Evolutionary conservation across 2,113 vertebrate genomes (phyloP).

Genomic region (Brachionichthys hirsutus): DNA sequence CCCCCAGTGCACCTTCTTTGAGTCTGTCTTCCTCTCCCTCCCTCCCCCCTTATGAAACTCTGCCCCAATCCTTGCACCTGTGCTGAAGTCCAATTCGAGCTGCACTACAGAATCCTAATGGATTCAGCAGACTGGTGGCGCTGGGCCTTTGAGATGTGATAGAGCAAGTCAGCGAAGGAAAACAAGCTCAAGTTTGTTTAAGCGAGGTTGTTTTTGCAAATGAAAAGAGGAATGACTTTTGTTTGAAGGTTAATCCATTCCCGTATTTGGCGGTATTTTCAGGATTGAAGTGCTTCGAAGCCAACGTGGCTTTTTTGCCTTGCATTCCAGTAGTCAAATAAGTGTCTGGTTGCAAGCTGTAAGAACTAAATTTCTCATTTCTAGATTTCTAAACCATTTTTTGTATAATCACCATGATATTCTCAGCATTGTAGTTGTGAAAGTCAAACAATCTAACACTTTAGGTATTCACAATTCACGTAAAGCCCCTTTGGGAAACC

Average conservation of each 20-base stretch:
- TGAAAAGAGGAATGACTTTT: too few relatives aligned
- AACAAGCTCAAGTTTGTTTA: conserved; percentile 10
- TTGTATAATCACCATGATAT: conserved; percentile 14
- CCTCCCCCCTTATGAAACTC: conserved; percentile 45
- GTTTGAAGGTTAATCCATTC: too few relatives aligned
- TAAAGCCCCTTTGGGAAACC: conserved; percentile 17
- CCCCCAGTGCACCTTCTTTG: conserved; percentile 61
- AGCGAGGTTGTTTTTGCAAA: not conserved
- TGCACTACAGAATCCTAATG: conserved; percentile 57
- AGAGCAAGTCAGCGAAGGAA: conserved; percentile 17
- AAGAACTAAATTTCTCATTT: not conserved
- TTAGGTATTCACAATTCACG: conserved; percentile 35
- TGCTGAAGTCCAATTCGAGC: conserved; percentile 59
- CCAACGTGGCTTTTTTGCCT: not conserved
- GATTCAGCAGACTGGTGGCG: conserved; percentile 35
- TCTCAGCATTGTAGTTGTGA: conserved; percentile 22
- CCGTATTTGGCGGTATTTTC: too few relatives aligned
- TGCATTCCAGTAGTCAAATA: too few relatives aligned
- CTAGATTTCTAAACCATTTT: too few relatives aligned
- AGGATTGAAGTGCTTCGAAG: too few relatives aligned
- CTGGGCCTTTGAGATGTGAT: conserved; percentile 20
- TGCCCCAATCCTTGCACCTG: conserved; percentile 67
- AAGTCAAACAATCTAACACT: conserved; percentile 27
- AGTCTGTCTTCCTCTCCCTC: conserved; percentile 50
- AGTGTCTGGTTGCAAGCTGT: too few relatives aligned